Evolutionary conservation across 2,113 vertebrate genomes (phyloP), one percentile per base, ranked within the genome.

Genomic region (Hippocampus abdominalis): DNA sequence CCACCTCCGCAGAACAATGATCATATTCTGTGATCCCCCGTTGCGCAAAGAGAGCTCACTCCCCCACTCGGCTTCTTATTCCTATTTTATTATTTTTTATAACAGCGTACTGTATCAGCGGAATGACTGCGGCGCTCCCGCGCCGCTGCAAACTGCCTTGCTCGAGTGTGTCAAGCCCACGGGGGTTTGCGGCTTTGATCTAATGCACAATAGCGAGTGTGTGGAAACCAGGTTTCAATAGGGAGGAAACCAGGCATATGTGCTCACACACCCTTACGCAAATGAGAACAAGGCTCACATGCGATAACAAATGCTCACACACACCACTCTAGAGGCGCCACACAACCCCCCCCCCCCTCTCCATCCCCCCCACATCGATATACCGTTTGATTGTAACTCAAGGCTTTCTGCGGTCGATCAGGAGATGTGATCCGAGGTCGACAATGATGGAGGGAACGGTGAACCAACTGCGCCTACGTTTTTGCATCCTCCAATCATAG

Each of bases 161-260:
- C 80, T 75, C 71, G 87, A 90, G 84, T 86, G 78, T 89, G 86
- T 89, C 84, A 82, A 79, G 80, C 86, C 89, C 83, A 61, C 72
- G 78, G 88, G 88, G 88, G 73, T 86, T 89, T 87, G 74, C 18
- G 54, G 80, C 88, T 91, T 91, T 90, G 87, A 91, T 91, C 85
- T 90, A 78, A 80, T 54, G 68, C 81, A 90, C 87, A 89, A 91
- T 88, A 88, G 77, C 80, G 74, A 68, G 71, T 76, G 81, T 87
- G 77, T 75, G 71, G n/a, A n/a, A n/a, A n/a, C n/a, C n/a, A n/a
- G n/a, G n/a, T n/a, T n/a, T n/a, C n/a, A n/a, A n/a, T n/a, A 49
- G 78, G 65, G 64, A 40, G 44, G 49, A 12, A 63, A 48, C 68
- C 61, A 73, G 49, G 62, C 18, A 40, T 72, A 62, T 36, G 46